Percentiles rank a stretch among this genome's conserved stretches.
phyloP scores from a whole-genome alignment of 1,140 invertebrate genomes.

The Pentalonia nigronervosa region DNA sequence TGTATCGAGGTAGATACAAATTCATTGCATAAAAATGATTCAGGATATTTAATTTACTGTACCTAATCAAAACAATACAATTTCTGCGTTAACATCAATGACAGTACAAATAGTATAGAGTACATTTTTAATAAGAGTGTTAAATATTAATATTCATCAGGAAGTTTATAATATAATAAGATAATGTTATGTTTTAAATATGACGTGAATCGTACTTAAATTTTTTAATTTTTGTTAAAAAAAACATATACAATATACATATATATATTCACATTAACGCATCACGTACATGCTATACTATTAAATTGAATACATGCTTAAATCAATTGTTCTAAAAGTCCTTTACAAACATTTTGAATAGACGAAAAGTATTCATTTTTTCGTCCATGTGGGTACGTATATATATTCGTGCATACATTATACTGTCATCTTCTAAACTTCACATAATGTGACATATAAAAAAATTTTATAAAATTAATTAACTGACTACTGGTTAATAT shows the following conservation, averaged over 20 bases:
- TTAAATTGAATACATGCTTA: conserved; percentile 17
- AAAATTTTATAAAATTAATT: conserved; percentile 16
- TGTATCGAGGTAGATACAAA: neutral
- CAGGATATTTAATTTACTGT: neutral
- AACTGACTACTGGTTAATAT: neutral
- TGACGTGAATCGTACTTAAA: neutral
- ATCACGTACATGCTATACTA: neutral
- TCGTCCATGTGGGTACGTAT: neutral
- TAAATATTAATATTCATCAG: conserved; percentile 13
- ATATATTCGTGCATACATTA: neutral
- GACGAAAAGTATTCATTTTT: neutral
- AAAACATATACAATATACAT: neutral
- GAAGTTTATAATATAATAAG: neutral
- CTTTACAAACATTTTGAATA: conserved; percentile 23
- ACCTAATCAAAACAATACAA: neutral
- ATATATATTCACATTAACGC: neutral
- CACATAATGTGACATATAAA: neutral
- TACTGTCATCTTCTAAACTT: conserved; percentile 6
- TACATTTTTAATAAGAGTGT: neutral
- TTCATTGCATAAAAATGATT: neutral
- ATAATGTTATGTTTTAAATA: conserved; percentile 24
- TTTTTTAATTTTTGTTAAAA: conserved; percentile 30
- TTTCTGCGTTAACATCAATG: neutral
- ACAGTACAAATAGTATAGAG: neutral
- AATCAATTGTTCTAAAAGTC: conserved; percentile 18